Conservation (phyloP, 2,888 invertebrate species). For the Eilema sororculum region DNA sequence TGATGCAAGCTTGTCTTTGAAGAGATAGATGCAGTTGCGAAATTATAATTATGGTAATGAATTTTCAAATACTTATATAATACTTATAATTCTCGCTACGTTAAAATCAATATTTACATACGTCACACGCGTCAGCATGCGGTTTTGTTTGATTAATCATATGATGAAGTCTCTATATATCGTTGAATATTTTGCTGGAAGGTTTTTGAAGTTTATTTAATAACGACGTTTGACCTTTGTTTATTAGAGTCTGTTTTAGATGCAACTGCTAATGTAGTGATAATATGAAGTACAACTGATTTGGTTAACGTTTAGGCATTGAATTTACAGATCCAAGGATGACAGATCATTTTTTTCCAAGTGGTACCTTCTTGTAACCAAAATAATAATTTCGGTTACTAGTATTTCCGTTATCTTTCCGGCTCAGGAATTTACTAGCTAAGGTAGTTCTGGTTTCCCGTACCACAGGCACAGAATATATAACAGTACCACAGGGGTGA, state of each 20-base stretch:
- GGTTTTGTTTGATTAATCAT: not conserved
- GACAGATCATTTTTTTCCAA: too few species aligned
- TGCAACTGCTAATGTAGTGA: constrained; percentile 1
- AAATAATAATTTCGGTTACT: not conserved
- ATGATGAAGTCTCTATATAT: not conserved
- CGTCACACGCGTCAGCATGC: not conserved
- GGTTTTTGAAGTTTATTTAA: constrained; percentile 3
- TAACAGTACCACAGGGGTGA: too few species aligned
- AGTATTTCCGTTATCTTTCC: not conserved
- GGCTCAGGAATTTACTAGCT: too few species aligned
- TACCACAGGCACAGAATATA: too few species aligned
- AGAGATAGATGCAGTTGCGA: not conserved
- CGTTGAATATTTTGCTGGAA: not conserved
- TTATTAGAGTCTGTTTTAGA: not conserved
- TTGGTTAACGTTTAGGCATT: not conserved
- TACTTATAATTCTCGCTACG: not conserved
- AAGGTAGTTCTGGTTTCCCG: too few species aligned
- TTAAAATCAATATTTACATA: constrained; percentile 3
- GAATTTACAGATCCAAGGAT: not conserved
- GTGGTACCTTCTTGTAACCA: not conserved
- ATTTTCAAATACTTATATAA: constrained; percentile 4
- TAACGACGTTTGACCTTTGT: constrained; percentile 8
- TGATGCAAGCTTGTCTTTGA: constrained; percentile 31
- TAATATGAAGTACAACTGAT: not conserved
- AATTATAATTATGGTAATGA: not conserved